Conservation (phyloP, 2,888 invertebrate species). For the Erannis defoliaria region DNA sequence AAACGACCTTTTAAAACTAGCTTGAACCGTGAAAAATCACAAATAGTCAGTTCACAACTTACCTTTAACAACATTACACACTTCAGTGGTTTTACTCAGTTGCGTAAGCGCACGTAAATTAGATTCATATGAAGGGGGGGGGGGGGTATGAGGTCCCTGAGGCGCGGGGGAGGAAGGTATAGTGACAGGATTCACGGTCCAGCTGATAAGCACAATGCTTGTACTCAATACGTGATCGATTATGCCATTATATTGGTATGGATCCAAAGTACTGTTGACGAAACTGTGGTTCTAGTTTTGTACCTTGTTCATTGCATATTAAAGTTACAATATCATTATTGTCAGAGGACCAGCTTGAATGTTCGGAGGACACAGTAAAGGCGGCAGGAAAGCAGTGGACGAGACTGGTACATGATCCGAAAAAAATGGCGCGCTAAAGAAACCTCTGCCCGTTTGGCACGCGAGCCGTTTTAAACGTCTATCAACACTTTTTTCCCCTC, state of each 20-base stretch:
- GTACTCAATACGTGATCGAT: conserved; percentile 84
- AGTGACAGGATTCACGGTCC: conserved; percentile 86
- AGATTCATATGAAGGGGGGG: conserved; percentile 74
- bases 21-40: conserved; percentile 30
- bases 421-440: too few species aligned
- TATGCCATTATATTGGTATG: conserved; percentile 74
- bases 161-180: conserved; percentile 55
- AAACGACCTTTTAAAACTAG: conserved; percentile 27
- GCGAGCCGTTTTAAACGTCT: too few species aligned
- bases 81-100: conserved; percentile 76
- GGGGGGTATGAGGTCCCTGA: conserved; percentile 52
- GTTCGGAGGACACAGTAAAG: too few species aligned
- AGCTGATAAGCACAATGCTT: conserved; percentile 82
- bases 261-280: conserved; percentile 46
- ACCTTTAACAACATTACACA: conserved; percentile 73
- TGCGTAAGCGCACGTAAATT: conserved; percentile 83
- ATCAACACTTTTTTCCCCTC: too few species aligned
- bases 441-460: too few species aligned
- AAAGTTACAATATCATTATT: background rate
- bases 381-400: too few species aligned
- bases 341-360: background rate
- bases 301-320: conserved; percentile 32
- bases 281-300: conserved; percentile 36
- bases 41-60: conserved; percentile 51
- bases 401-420: too few species aligned